These are phyloP conservation scores for Acrossocheilus wenchowensis DNA, from an alignment of 2,797 vertebrate species.

Conservation along the genomic window DNA sequence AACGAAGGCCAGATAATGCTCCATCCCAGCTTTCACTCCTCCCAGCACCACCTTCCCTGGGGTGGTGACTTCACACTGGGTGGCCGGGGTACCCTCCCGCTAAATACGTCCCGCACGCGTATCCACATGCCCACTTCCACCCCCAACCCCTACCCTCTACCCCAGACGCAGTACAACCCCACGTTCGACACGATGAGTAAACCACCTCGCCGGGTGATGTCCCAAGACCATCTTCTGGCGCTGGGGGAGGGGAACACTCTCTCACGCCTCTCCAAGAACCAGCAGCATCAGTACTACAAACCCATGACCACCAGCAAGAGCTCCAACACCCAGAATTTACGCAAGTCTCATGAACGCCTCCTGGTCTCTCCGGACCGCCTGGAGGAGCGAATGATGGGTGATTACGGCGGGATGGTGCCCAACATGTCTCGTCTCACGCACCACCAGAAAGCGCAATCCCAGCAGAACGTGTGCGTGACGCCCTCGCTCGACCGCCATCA, in stretches of 20 bases:
- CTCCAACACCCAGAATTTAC: slow-evolving; percentile 71
- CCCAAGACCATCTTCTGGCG: slow-evolving; percentile 87
- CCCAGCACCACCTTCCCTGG: slow-evolving; percentile 78
- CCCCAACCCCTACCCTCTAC: slow-evolving; percentile 82
- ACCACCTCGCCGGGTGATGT: slow-evolving; percentile 87
- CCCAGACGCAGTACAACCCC: slow-evolving; percentile 68
- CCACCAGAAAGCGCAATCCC: slow-evolving; percentile 86
- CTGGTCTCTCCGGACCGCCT: slow-evolving; percentile 78
- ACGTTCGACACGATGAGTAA: slow-evolving; percentile 74
- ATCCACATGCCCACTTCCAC: slow-evolving; percentile 73
- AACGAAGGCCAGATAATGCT: slow-evolving; percentile 72
- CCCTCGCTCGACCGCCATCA: slow-evolving; percentile 86
- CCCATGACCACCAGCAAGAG: slow-evolving; percentile 77
- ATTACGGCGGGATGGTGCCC: slow-evolving; percentile 72
- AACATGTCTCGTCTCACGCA: slow-evolving; percentile 77
- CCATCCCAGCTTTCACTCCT: slow-evolving; percentile 78
- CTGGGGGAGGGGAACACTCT: slow-evolving; percentile 80
- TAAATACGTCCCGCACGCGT: slow-evolving; percentile 79
- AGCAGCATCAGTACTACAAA: slow-evolving; percentile 83
- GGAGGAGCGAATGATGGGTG: slow-evolving; percentile 72
- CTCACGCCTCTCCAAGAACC: slow-evolving; percentile 80
- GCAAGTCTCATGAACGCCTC: slow-evolving; percentile 82
- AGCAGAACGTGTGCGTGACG: slow-evolving; percentile 84
- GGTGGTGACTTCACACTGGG: slow-evolving; percentile 77
- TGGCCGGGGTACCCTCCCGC: slow-evolving; percentile 82